phyloP scores from a whole-genome alignment of 2,888 invertebrate genomes.

The Ormyrus rosae region DNA sequence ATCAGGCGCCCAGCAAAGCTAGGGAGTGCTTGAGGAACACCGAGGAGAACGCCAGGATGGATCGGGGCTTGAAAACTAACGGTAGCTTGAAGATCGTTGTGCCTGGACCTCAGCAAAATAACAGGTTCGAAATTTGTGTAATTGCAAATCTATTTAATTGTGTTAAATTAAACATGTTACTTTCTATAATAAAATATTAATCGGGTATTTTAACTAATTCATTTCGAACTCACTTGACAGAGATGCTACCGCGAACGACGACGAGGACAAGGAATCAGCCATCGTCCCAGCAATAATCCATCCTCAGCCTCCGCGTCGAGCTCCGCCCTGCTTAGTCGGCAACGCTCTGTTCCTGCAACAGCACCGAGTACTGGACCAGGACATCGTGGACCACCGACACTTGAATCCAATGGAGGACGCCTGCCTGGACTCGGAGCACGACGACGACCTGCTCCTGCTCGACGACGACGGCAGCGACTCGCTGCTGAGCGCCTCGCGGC shows the following conservation, averaged over 20 bases:
- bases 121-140: conserved; percentile 54
- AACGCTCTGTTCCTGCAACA: conserved; percentile 20
- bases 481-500: conserved; percentile 80
- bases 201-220: no score
- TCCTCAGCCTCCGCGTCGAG: conserved; percentile 88
- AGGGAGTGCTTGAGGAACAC: conserved; percentile 70
- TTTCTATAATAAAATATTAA: no score
- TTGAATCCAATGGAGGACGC: conserved; percentile 10
- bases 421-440: conserved; percentile 44
- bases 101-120: conserved; percentile 69
- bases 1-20: conserved; percentile 67
- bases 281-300: conserved; percentile 87
- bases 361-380: conserved; percentile 69
- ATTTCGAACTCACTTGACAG: background rate
- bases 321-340: conserved; percentile 74
- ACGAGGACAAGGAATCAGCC: conserved; percentile 79
- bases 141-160: background rate
- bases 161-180: no score
- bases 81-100: conserved; percentile 78
- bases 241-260: conserved; percentile 21
- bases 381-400: conserved; percentile 78
- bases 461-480: conserved; percentile 81
- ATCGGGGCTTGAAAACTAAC: conserved; percentile 61
- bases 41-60: conserved; percentile 73
- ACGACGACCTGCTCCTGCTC: conserved; percentile 45